These are phyloP conservation scores for Apodemia zela DNA, from an alignment of 2,888 invertebrate genomes.

Conservation along the genomic window DNA sequence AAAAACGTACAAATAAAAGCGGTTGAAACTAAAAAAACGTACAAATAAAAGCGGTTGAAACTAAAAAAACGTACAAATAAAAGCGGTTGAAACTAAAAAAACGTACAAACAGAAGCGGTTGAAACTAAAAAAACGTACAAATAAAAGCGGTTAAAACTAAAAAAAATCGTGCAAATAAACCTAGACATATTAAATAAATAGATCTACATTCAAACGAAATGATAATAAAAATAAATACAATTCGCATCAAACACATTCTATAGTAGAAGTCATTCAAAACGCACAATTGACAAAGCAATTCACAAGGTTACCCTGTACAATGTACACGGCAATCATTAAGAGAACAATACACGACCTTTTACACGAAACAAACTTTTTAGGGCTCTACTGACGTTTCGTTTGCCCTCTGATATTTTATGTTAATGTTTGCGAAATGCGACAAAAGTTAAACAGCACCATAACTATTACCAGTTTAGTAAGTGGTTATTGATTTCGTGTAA, in stretches of 20 bases:
- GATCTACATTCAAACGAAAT: too few species aligned
- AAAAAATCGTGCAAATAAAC: too few species aligned
- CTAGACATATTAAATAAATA: too few species aligned
- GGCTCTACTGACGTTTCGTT: background rate
- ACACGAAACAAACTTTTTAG: constrained; percentile 1
- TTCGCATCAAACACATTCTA: background rate
- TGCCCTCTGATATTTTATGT: background rate
- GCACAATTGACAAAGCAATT: background rate
- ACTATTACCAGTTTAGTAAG: background rate
- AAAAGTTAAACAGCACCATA: background rate
- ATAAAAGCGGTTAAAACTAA: too few species aligned
- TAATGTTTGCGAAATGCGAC: background rate
- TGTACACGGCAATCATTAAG: background rate
- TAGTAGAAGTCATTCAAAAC: background rate
- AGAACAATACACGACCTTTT: constrained; percentile 3
- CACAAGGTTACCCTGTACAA: background rate
- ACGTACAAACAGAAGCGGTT: too few species aligned
- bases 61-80: too few species aligned
- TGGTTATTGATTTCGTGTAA: background rate
- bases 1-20: too few species aligned
- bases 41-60: too few species aligned
- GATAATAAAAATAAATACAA: too few species aligned
- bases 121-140: too few species aligned
- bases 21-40: too few species aligned
- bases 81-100: too few species aligned